Percentiles rank a stretch among this genome's conserved stretches.
Conservation (phyloP, 2,888 invertebrate genomes). For the Papilio gigon region DNA sequence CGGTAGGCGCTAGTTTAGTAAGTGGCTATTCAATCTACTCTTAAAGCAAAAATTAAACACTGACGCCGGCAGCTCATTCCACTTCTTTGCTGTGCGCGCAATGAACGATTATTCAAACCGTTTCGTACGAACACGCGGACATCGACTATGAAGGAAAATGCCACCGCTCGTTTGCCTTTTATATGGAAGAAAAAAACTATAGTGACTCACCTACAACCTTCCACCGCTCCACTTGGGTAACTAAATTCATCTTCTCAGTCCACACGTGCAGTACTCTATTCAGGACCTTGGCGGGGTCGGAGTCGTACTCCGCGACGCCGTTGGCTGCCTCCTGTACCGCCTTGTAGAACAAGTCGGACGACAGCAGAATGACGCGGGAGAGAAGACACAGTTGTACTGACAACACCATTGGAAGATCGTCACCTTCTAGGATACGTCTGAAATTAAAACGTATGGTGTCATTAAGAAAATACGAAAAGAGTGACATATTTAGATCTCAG, state of each 20-base stretch:
- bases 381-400: slow-evolving; percentile 90
- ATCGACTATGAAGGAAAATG: too few relatives aligned
- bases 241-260: slow-evolving; percentile 89
- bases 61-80: too few relatives aligned
- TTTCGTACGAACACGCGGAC: too few relatives aligned
- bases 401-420: slow-evolving; percentile 88
- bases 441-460: slow-evolving; percentile 22
- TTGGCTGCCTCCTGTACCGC: slow-evolving; percentile 76
- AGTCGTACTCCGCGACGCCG: slow-evolving; percentile 69
- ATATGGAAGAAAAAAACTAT: slow-evolving; percentile 31
- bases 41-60: too few relatives aligned
- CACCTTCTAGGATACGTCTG: slow-evolving; percentile 86
- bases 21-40: too few relatives aligned
- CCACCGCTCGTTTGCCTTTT: too few relatives aligned
- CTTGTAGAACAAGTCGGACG: slow-evolving; percentile 85
- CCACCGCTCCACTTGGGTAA: slow-evolving; percentile 89
- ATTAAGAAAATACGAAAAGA: too few relatives aligned
- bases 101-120: too few relatives aligned
- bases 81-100: too few relatives aligned
- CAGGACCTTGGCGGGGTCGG: slow-evolving; percentile 85
- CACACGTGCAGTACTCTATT: slow-evolving; percentile 88
- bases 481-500: too few relatives aligned
- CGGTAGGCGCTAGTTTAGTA: too few relatives aligned
- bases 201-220: slow-evolving; percentile 88
- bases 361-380: slow-evolving; percentile 88